A percentile compares a stretch with the other conserved stretches of the same genome.
phyloP scores from a whole-genome alignment of 53 echinoderm and acorn worm genomes.

The Stichopus horrens region DNA sequence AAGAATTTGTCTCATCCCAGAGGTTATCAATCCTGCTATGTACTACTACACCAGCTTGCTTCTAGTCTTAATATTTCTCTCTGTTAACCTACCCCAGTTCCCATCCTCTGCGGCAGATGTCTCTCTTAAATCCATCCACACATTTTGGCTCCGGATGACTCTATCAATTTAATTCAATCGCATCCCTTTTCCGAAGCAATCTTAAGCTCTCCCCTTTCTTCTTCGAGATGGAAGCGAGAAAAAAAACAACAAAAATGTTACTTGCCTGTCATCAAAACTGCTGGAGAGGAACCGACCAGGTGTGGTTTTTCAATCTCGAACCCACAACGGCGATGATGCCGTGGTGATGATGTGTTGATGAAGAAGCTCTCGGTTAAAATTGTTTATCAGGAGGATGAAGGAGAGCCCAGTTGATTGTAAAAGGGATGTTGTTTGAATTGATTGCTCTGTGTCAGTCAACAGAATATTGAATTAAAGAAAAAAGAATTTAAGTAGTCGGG shows the following conservation, averaged over 20 bases:
- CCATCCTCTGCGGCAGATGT: neutral
- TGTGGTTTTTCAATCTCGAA: slow-evolving; percentile 5
- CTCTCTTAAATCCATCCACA: neutral
- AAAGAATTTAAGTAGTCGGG: neutral
- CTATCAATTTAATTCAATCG: neutral
- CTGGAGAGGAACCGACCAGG: neutral
- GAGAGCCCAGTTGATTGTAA: neutral
- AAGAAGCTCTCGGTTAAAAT: neutral
- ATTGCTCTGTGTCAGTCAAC: neutral
- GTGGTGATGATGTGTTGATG: neutral
- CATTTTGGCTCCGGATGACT: neutral
- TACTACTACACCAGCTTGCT: too few relatives aligned
- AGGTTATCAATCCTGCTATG: too few relatives aligned
- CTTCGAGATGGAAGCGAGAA: neutral
- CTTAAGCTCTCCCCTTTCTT: neutral
- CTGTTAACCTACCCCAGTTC: neutral
- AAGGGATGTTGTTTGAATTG: neutral
- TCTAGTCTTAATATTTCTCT: neutral
- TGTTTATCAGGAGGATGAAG: neutral
- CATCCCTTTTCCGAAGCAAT: neutral
- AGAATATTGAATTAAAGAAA: neutral
- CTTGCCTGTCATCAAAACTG: neutral
- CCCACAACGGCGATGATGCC: neutral
- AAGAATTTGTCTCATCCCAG: too few relatives aligned
- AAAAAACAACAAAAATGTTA: too few relatives aligned